These are phyloP conservation scores for Lymantria dispar DNA, from an alignment of 2,888 invertebrate species.

Conservation along the genomic window DNA sequence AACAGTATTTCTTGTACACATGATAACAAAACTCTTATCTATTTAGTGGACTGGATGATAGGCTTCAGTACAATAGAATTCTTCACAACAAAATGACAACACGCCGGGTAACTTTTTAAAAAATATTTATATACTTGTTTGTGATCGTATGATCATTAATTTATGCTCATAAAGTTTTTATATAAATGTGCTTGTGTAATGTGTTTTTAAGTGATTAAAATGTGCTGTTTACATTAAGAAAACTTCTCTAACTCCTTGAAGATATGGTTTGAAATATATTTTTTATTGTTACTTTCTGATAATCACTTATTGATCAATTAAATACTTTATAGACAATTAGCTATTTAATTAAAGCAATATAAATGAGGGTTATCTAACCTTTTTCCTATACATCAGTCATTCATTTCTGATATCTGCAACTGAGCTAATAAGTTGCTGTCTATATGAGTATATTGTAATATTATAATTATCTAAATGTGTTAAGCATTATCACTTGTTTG, in stretches of 20 bases:
- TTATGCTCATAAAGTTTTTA: constrained; percentile 10
- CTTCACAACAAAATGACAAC: constrained; percentile 69
- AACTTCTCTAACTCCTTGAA: constrained; percentile 12
- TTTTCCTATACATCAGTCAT: not conserved
- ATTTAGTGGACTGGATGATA: constrained; percentile 57
- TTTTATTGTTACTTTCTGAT: constrained; percentile 3
- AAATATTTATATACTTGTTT: constrained; percentile 28
- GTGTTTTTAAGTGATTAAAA: constrained; percentile 20
- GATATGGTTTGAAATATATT: constrained; percentile 24
- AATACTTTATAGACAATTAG: not conserved
- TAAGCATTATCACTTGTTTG: no score
- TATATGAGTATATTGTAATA: no score
- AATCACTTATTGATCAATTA: not conserved
- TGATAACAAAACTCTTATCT: constrained; percentile 71
- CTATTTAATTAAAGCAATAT: not conserved
- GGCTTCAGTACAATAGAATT: constrained; percentile 65
- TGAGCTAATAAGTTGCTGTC: not conserved
- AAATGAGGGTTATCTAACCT: not conserved
- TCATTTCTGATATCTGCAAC: not conserved
- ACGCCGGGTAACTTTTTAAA: constrained; percentile 63
- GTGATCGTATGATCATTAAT: constrained; percentile 7
- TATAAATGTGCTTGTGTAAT: constrained; percentile 12
- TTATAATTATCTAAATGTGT: no score
- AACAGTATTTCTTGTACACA: constrained; percentile 47
- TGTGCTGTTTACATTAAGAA: constrained; percentile 17